A percentile compares a stretch with the other conserved stretches of the same genome.
Conservation (phyloP, 1,140 invertebrate species). For the Phocides pigmalion region DNA sequence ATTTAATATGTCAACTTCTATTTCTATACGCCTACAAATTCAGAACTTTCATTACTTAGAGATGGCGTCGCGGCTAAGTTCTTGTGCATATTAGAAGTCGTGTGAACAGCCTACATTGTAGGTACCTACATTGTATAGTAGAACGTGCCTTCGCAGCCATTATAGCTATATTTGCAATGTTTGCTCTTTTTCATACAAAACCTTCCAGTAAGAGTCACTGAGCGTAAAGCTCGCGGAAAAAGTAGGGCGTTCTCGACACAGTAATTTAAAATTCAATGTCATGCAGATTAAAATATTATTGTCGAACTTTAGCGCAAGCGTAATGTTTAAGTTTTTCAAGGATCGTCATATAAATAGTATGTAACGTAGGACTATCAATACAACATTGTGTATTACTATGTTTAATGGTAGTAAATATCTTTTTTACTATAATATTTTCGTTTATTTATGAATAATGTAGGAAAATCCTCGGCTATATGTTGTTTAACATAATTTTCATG, state of each 20-base stretch:
- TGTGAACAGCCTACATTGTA: background rate
- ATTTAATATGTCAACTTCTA: no score
- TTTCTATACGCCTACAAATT: background rate
- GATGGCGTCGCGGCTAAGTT: background rate
- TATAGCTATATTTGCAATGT: slow-evolving; percentile 18
- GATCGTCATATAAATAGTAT: background rate
- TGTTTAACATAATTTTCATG: no score
- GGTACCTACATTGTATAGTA: background rate
- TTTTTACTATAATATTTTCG: no score
- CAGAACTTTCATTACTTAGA: background rate
- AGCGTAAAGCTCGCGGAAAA: slow-evolving; percentile 13
- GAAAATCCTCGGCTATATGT: no score
- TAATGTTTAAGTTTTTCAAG: background rate
- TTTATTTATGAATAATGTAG: no score
- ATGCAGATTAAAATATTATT: slow-evolving; percentile 8
- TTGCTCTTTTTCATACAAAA: slow-evolving; percentile 18
- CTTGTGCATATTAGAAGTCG: background rate
- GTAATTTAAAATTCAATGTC: slow-evolving; percentile 15
- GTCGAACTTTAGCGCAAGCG: no score
- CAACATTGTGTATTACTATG: no score
- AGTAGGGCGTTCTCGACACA: slow-evolving; percentile 5
- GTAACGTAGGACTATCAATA: background rate
- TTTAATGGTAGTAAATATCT: no score
- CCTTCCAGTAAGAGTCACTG: slow-evolving; percentile 10
- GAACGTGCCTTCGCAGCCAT: background rate